These are phyloP conservation scores for Drosophila persimilis DNA, from an alignment of 1,140 invertebrate genomes.

Conservation along the genomic window DNA sequence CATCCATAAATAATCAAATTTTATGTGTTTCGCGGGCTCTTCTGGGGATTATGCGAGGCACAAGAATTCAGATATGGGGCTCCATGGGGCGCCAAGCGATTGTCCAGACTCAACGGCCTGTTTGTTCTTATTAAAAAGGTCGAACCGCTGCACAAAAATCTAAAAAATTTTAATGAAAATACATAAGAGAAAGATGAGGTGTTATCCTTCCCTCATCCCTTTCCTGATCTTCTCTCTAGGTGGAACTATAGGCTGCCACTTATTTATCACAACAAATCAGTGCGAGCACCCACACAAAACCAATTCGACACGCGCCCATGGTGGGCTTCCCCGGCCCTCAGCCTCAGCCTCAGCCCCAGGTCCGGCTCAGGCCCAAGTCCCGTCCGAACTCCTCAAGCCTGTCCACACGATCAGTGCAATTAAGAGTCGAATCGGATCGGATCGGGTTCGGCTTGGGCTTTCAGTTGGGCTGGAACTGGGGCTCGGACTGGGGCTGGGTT, in stretches of 20 bases:
- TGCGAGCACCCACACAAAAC: conserved; percentile 79
- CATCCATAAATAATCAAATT: conserved; percentile 81
- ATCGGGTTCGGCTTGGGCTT: conserved; percentile 35
- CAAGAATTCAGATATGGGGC: conserved; percentile 53
- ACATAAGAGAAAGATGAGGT: conserved; percentile 49
- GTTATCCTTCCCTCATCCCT: conserved; percentile 33
- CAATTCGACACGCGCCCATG: conserved; percentile 76
- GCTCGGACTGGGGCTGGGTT: neutral
- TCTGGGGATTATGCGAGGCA: conserved; percentile 63
- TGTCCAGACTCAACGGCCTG: conserved; percentile 79
- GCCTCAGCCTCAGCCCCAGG: neutral
- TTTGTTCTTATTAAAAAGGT: conserved; percentile 74
- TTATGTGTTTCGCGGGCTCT: conserved; percentile 69
- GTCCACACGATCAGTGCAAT: conserved; percentile 79
- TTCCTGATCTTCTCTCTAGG: neutral
- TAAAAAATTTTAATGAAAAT: conserved; percentile 80
- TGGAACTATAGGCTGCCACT: conserved; percentile 64
- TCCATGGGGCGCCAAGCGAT: conserved; percentile 79
- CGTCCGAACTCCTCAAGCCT: conserved; percentile 39
- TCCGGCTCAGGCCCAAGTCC: conserved; percentile 4
- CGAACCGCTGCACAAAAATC: conserved; percentile 49
- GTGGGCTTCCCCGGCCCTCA: conserved; percentile 45
- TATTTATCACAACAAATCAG: conserved; percentile 82
- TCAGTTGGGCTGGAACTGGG: neutral
- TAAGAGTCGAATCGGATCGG: conserved; percentile 66